These are phyloP conservation scores for Thunnus thynnus DNA, from an alignment of 2,113 vertebrate genomes.

Conservation along the genomic window DNA sequence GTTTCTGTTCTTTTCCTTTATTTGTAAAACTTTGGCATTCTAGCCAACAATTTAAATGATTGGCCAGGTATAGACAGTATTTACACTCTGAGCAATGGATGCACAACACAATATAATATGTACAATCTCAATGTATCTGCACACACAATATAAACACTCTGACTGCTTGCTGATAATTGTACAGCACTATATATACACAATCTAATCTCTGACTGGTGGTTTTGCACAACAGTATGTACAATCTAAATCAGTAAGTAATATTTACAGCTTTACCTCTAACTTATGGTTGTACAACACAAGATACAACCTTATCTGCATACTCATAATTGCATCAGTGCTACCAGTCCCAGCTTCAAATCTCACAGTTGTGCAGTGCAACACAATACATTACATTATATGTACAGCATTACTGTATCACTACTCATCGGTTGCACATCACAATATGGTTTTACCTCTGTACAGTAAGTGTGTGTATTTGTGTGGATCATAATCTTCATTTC, in stretches of 20 bases:
- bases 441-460: constrained; percentile 27
- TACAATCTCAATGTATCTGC: constrained; percentile 69
- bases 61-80: constrained; percentile 73
- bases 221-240: constrained; percentile 53
- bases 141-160: constrained; percentile 70
- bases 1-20: constrained; percentile 60
- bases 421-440: constrained; percentile 40
- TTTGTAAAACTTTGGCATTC: constrained; percentile 79
- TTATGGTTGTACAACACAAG: constrained; percentile 26
- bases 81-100: constrained; percentile 72
- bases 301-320: constrained; percentile 42
- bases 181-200: constrained; percentile 43
- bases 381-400: constrained; percentile 36
- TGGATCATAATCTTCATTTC: constrained; percentile 41
- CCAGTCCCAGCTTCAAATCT: constrained; percentile 20
- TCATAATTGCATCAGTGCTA: constrained; percentile 28
- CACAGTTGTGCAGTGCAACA: constrained; percentile 34
- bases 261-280: constrained; percentile 57
- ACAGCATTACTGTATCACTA: constrained; percentile 26
- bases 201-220: constrained; percentile 15
- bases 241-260: constrained; percentile 59
- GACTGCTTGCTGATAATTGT: constrained; percentile 18
- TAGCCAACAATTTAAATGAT: constrained; percentile 62
- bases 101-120: constrained; percentile 63
- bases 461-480: constrained; percentile 18